Evolutionary conservation across 2,888 invertebrate species (phyloP).

Genomic region (Drosophila cracens): DNA sequence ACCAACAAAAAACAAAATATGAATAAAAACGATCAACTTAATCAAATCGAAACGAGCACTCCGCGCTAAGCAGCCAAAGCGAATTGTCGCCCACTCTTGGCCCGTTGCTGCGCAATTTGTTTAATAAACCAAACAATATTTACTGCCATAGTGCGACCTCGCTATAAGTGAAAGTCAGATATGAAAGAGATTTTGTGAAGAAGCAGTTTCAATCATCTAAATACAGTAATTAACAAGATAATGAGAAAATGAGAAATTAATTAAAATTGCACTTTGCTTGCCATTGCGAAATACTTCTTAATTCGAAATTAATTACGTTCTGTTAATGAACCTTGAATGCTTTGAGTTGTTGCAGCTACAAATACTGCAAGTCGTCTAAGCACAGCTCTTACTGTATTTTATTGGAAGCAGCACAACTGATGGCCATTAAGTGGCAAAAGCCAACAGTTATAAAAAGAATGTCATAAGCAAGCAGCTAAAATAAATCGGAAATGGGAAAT

Average conservation of each 20-base stretch:
- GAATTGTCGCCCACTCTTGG: slow-evolving; percentile 48
- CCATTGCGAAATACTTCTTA: not conserved
- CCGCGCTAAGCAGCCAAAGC: slow-evolving; percentile 42
- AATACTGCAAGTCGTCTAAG: not conserved
- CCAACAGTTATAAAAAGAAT: slow-evolving; percentile 39
- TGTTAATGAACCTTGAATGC: not conserved
- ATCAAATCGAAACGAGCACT: slow-evolving; percentile 56
- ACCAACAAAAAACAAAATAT: not conserved
- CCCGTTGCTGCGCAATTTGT: slow-evolving; percentile 60
- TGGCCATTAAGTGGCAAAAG: slow-evolving; percentile 47
- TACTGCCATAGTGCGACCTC: slow-evolving; percentile 32
- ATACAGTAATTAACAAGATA: not conserved
- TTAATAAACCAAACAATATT: slow-evolving; percentile 54
- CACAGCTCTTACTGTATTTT: slow-evolving; percentile 35
- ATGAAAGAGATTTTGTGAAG: not conserved
- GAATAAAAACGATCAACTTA: slow-evolving; percentile 48
- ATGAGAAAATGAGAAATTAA: not conserved
- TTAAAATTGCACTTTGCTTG: not conserved
- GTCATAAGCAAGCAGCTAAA: slow-evolving; percentile 44
- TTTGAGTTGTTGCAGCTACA: not conserved
- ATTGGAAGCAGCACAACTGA: slow-evolving; percentile 40
- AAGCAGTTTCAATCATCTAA: too few species aligned
- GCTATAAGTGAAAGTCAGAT: slow-evolving; percentile 1
- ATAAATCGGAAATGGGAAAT: slow-evolving; percentile 9
- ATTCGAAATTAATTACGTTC: not conserved